Percentiles rank a stretch among this genome's conserved stretches.
Evolutionary conservation across 2,797 vertebrate genomes (phyloP).

Genomic region (Lerista edwardsae): DNA sequence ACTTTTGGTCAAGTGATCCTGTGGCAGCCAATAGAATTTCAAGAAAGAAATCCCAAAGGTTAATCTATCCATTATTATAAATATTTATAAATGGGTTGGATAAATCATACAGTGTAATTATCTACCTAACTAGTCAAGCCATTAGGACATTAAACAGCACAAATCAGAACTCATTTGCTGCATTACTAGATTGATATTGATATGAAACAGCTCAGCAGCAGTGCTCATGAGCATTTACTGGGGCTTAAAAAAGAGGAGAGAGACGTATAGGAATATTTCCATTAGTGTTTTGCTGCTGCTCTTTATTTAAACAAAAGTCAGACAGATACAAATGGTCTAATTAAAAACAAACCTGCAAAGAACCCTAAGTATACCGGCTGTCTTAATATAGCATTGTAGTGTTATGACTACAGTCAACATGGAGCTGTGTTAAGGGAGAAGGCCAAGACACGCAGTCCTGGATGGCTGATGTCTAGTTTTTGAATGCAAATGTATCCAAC

Average conservation of each 20-base stretch:
- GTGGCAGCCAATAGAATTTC: slow-evolving; percentile 48
- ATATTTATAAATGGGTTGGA: slow-evolving; percentile 78
- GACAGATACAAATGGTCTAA: background rate
- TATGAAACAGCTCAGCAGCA: slow-evolving; percentile 71
- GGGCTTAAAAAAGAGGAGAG: slow-evolving; percentile 43
- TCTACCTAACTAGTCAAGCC: slow-evolving; percentile 76
- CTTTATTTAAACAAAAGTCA: slow-evolving; percentile 25
- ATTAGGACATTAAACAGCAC: slow-evolving; percentile 77
- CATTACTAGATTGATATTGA: slow-evolving; percentile 71
- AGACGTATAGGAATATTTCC: background rate
- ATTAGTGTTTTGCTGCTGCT: background rate
- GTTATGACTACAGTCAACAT: fast-evolving
- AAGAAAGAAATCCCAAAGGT: slow-evolving; percentile 73
- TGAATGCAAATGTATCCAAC: no score
- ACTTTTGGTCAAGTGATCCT: slow-evolving; percentile 40
- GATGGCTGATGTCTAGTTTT: fast-evolving
- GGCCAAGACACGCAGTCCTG: background rate
- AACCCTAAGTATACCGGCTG: background rate
- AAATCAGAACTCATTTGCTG: slow-evolving; percentile 76
- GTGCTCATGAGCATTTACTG: slow-evolving; percentile 54
- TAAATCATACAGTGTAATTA: slow-evolving; percentile 78
- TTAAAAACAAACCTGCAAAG: background rate
- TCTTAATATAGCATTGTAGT: background rate
- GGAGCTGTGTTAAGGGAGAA: background rate
- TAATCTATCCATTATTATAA: slow-evolving; percentile 79